Base-by-base conservation (phyloP, 1,140 invertebrate genomes). In the Branchinecta lindahli region DNA sequence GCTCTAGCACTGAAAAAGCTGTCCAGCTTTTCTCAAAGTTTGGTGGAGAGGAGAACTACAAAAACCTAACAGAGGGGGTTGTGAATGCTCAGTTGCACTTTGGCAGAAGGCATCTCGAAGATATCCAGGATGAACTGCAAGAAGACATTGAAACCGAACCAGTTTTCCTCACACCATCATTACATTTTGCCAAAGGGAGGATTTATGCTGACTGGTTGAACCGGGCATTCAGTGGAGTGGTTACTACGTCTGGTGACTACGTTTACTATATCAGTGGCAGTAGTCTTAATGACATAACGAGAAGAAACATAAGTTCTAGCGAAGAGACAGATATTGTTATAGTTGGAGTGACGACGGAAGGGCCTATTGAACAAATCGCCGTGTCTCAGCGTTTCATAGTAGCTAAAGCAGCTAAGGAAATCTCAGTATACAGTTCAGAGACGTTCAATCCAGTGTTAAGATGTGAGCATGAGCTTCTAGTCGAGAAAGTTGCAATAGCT, bases 161-260 rank as follows among this genome's bases (percentile, higher is more conserved):
- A 61, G 52, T 12, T 61, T 61, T 61, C 18, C 52, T 61, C 52
- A 61, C 12, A 61, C 52, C 52, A 61, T 61, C 52, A 15, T 20
- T 61, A 61, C 18, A 61, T 61, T 61, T 61, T 6, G 12, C 52
- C 12, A 20, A 61, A 61, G 18, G 12, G 52, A 61, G 18, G 52
- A 15, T 61, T 61, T 61, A 61, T 61, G 12, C 12, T 61, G 52
- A 61, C 52, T 61, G 52, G 52, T 15, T 61, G 52, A 61, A 61
- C 18, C 12, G 12, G 12, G 52, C 12, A 61, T 61, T 15, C 6
- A 6, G 52, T 61, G 52, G 52, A 12, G 12, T 20, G 12, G 12
- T 61, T 61, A 6, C 52, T 61, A 20, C 12, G 6, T 12, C 12
- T 61, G 52, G 52, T 1, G 18, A 20, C 12, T 15, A 12, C 12